A percentile compares a stretch with the other conserved stretches of the same genome.
phyloP scores from a whole-genome alignment of 2,113 vertebrate species.

The Ctenodactylus gundi region DNA sequence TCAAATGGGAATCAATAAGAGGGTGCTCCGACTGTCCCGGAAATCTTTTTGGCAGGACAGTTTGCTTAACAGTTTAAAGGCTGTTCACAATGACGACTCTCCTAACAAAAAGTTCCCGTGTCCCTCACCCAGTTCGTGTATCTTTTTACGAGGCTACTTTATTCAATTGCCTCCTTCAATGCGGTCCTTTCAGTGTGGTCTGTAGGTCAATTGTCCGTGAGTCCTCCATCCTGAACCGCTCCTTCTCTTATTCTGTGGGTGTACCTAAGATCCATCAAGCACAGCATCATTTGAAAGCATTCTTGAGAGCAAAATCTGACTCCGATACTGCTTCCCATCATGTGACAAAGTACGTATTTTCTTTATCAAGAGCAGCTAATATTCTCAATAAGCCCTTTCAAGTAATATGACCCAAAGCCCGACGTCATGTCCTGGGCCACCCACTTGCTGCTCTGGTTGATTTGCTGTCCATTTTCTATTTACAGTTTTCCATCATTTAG shows the following conservation, averaged over 20 bases:
- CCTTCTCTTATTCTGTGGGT: background rate
- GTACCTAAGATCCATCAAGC: background rate
- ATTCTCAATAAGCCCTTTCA: background rate
- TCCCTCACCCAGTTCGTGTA: background rate
- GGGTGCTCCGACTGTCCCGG: background rate
- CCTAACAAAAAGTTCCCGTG: background rate
- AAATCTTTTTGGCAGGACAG: background rate
- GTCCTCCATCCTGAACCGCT: fast-evolving
- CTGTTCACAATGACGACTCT: background rate
- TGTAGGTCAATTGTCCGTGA: background rate
- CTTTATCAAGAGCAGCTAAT: background rate
- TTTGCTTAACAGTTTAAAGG: background rate
- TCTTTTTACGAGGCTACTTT: background rate
- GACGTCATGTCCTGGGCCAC: background rate
- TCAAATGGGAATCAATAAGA: background rate
- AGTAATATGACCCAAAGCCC: background rate
- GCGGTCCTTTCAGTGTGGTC: background rate
- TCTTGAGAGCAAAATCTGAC: background rate
- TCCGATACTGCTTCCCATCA: background rate
- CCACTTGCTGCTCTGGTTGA: fast-evolving
- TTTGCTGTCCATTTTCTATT: background rate
- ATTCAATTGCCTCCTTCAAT: background rate
- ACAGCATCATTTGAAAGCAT: background rate
- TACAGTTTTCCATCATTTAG: background rate
- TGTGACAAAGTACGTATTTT: background rate